A percentile compares a stretch with the other conserved stretches of the same genome.
These are phyloP conservation scores for Mesochorus sp. DNA, from an alignment of 2,888 invertebrate species.

Conservation along the genomic window DNA sequence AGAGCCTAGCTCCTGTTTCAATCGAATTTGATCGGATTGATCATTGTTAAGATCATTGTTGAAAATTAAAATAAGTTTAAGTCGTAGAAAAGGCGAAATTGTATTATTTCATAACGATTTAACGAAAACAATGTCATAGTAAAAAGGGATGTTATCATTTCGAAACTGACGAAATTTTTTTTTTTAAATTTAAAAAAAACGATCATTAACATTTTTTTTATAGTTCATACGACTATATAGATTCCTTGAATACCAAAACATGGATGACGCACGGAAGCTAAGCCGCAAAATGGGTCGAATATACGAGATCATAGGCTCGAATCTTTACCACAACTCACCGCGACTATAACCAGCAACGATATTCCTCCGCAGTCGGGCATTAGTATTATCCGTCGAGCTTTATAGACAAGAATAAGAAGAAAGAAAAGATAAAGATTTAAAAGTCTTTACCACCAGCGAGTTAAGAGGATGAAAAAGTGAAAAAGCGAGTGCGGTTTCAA, in stretches of 20 bases:
- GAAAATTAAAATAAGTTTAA: too few relatives aligned
- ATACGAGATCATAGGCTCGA: neutral
- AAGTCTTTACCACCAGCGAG: conserved; percentile 34
- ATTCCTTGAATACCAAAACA: neutral
- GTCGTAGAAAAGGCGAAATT: too few relatives aligned
- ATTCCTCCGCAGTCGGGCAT: neutral
- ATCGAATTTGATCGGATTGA: too few relatives aligned
- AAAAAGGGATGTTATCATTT: too few relatives aligned
- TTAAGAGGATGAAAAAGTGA: conserved; percentile 73
- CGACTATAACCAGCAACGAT: conserved; percentile 11
- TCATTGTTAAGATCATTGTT: too few relatives aligned
- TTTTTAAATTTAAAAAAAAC: too few relatives aligned
- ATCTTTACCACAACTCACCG: conserved; percentile 5
- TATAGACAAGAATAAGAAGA: neutral
- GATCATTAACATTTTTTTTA: neutral
- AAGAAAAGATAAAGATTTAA: conserved; percentile 7
- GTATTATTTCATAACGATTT: too few relatives aligned
- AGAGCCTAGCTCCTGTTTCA: too few relatives aligned
- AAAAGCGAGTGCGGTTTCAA: conserved; percentile 64
- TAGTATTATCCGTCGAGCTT: conserved; percentile 32
- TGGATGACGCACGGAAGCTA: conserved; percentile 33
- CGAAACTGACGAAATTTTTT: too few relatives aligned
- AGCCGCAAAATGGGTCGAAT: neutral
- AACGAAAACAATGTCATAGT: too few relatives aligned
- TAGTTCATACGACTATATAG: too few relatives aligned